Conservation (phyloP, 2,113 vertebrate species). For the Oreochromis niloticus region DNA sequence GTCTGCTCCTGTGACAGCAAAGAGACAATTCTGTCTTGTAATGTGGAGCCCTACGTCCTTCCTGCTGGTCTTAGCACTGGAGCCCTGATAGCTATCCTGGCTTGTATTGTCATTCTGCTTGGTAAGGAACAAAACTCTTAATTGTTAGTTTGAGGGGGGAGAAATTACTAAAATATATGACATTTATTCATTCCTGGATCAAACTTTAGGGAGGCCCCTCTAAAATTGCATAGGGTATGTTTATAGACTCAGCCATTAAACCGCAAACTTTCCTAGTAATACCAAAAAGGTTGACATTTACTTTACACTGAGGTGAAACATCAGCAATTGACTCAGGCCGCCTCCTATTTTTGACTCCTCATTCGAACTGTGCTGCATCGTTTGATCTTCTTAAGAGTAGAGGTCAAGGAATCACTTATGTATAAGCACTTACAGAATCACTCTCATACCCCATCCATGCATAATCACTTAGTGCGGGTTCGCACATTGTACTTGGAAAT, state of each 20-base stretch:
- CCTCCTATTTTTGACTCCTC: not conserved
- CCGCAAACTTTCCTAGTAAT: not conserved
- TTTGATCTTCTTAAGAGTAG: not conserved
- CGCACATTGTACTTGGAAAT: not conserved
- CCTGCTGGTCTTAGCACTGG: constrained; percentile 91
- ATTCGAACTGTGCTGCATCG: not conserved
- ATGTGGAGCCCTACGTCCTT: constrained; percentile 84
- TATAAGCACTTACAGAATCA: not conserved
- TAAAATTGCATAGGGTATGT: not conserved
- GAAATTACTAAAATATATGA: not conserved
- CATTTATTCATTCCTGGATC: not conserved
- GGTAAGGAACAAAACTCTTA: constrained; percentile 69
- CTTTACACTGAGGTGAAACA: not conserved
- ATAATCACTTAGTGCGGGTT: not conserved
- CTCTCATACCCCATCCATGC: not conserved
- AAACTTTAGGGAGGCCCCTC: not conserved
- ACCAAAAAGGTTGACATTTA: not conserved
- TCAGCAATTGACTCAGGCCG: not conserved
- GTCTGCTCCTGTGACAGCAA: constrained; percentile 89
- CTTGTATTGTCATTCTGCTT: constrained; percentile 92
- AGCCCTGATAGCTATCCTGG: constrained; percentile 91
- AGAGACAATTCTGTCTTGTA: constrained; percentile 84
- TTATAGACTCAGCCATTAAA: not conserved
- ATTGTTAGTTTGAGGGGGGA: rapidly evolving
- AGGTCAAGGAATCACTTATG: not conserved